Conservation (phyloP, 2,113 vertebrate species). For the Podarcis raffonei region DNA sequence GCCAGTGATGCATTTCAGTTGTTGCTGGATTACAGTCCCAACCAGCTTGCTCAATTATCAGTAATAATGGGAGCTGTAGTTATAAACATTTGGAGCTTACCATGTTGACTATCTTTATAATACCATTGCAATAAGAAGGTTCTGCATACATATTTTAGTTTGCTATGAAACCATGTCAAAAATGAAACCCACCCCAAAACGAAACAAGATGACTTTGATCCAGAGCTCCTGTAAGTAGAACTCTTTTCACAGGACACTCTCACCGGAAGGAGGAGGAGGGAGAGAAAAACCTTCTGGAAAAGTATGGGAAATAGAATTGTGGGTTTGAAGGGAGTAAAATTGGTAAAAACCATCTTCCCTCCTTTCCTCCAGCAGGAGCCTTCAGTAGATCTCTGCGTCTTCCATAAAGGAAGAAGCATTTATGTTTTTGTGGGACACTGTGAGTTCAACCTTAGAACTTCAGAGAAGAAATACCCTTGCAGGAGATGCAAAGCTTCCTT, state of each 20-base stretch:
- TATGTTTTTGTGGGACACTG: neutral
- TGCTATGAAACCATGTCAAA: neutral
- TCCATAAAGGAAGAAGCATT: neutral
- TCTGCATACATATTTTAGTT: neutral
- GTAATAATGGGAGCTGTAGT: too few relatives aligned
- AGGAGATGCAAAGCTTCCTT: neutral
- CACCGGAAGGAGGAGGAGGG: neutral
- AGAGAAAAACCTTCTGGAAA: neutral
- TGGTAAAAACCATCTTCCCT: neutral
- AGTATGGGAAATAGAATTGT: neutral
- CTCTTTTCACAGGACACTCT: neutral
- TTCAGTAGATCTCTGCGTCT: neutral
- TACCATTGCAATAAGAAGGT: neutral
- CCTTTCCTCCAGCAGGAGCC: neutral
- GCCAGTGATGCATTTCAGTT: too few relatives aligned
- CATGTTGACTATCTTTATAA: too few relatives aligned
- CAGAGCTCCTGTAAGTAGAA: neutral
- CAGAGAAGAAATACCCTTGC: neutral
- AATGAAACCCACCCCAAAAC: neutral
- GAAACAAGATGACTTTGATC: neutral
- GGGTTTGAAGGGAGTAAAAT: neutral
- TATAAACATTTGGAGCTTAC: too few relatives aligned
- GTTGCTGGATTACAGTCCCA: too few relatives aligned
- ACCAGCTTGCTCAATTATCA: too few relatives aligned
- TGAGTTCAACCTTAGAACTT: neutral